A percentile compares a stretch with the other conserved stretches of the same genome.
phyloP scores from a whole-genome alignment of 2,113 vertebrate genomes.

The Anas platyrhynchos region DNA sequence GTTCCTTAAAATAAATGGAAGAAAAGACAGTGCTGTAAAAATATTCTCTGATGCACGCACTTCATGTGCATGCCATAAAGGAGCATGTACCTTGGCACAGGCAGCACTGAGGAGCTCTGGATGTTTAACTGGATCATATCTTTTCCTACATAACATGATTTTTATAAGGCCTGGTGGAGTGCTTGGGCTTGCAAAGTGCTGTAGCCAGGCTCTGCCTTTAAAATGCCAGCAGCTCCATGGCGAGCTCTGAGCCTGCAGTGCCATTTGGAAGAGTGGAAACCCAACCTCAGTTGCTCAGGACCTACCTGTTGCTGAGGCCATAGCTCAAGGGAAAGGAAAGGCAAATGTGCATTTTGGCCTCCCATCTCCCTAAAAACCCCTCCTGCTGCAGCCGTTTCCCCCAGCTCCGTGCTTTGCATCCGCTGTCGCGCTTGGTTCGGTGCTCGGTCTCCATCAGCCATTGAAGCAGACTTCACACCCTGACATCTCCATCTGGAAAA shows the following conservation, averaged over 20 bases:
- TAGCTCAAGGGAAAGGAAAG: neutral
- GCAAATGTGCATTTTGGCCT: neutral
- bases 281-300: neutral
- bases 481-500: neutral
- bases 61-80: neutral
- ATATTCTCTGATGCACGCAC: rapidly evolving
- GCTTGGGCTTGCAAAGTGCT: neutral
- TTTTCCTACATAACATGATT: neutral
- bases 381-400: neutral
- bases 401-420: rapidly evolving
- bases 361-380: neutral
- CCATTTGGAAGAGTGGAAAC: neutral
- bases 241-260: neutral
- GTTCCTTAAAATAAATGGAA: constrained; percentile 40
- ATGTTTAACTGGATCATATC: neutral
- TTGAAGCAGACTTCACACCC: neutral
- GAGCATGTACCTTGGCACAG: neutral
- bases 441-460: neutral
- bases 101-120: neutral
- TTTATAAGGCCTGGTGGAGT: neutral
- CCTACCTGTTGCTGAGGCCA: neutral
- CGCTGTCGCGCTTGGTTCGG: rapidly evolving
- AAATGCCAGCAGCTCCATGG: neutral
- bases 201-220: neutral
- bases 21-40: constrained; percentile 6